Evolutionary conservation across 2,888 invertebrate species (phyloP), one percentile per base, ranked within the genome.

Genomic region (Erebia palarica): DNA sequence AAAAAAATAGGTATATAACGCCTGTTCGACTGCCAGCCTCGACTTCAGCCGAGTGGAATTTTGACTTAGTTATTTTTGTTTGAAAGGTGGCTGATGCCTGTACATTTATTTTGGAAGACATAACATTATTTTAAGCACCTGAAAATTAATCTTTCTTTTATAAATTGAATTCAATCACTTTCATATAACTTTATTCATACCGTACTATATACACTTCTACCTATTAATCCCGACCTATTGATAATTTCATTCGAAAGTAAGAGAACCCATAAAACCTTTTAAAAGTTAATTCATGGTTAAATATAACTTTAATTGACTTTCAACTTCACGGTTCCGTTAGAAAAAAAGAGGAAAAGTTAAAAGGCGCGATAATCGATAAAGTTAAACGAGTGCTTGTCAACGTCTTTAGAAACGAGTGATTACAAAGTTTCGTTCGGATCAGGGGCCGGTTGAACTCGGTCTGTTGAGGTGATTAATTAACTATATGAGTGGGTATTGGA

Each of bases 331-430:
- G 18, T 13, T 21, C 27, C 57, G 57, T 58, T 9, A 18, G 27
- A 27, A 58, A 57, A n/a, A 58, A 58, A 55, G 27, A 14, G 21
- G 13, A 58, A 57, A 57, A 57, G 57, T 57, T 57, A 57, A 57
- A 81, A 80, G 78, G 77, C 72, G 78, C 82, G 81, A 82, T 86
- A 87, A 87, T 87, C 83, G 86, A 78, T 65, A 78, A 87, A 87
- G 85, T 88, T 89, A 79, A 84, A 84, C 83, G 83, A 86, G 82
- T 78, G 77, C 81, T 86, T 87, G 87, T 88, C 88, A 86, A 83
- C 85, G 82, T 78, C 78, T 82, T 78, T 58, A 27, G 27, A 58
- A 14, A 27, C 57, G 21, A 21, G 27, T 27, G 57, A 58, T 58
- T 58, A 58, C 57, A 58, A 58, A 58, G 57, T 58, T 58, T 58